Percentiles rank a stretch among this genome's conserved stretches.
Conservation (phyloP, 23 tunicate species). For the Trididemnum nubilum region DNA sequence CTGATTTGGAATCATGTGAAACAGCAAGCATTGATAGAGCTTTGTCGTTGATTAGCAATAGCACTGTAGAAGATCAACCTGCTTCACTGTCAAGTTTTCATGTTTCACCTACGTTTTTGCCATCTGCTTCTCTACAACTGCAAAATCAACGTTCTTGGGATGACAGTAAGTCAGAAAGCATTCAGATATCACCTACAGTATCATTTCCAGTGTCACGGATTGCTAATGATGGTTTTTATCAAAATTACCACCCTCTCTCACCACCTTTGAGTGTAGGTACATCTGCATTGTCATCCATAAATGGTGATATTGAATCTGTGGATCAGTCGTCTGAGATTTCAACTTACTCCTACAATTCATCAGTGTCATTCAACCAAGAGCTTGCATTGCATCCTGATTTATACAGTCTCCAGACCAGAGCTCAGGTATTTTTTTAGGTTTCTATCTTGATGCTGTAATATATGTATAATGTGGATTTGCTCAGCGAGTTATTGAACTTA, state of each 20-base stretch:
- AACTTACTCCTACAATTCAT: conserved; percentile 34
- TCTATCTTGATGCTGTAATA: background rate
- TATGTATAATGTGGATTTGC: background rate
- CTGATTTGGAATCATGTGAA: no score
- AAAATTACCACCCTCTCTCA: background rate
- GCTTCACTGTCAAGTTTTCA: no score
- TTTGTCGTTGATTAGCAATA: background rate
- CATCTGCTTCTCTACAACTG: no score
- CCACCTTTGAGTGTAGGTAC: background rate
- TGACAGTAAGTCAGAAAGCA: background rate
- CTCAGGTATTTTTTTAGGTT: background rate
- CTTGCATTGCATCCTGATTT: background rate
- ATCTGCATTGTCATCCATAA: background rate
- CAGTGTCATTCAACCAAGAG: conserved; percentile 52
- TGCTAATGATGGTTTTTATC: background rate
- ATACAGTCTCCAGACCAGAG: background rate
- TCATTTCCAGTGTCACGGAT: conserved; percentile 23
- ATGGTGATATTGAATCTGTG: conserved; percentile 17
- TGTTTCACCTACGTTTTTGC: no score
- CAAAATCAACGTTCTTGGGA: background rate
- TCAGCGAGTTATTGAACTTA: background rate
- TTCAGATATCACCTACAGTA: conserved; percentile 28
- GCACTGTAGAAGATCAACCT: no score
- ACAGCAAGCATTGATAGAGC: no score
- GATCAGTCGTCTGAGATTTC: conserved; percentile 37